Conservation (phyloP, 2,797 vertebrate species). For the Pitangus sulphuratus region DNA sequence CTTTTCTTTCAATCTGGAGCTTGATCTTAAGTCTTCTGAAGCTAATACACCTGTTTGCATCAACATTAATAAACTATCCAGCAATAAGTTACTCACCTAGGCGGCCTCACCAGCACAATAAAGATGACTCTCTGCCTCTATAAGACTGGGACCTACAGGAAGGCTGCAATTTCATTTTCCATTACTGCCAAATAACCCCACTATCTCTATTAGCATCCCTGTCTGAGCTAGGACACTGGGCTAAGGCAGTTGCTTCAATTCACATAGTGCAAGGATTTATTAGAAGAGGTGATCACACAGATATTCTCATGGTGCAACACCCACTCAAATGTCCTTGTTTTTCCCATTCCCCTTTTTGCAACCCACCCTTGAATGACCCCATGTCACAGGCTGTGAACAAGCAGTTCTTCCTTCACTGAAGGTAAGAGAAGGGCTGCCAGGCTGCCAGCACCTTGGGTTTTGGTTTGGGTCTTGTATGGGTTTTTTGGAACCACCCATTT, state of each 20-base stretch:
- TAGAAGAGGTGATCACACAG: neutral
- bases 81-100: neutral
- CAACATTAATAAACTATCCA: neutral
- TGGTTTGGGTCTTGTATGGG: neutral
- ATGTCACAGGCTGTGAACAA: neutral
- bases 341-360: neutral
- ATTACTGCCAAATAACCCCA: neutral
- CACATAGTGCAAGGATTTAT: neutral
- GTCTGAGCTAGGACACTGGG: neutral
- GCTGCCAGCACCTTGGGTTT: neutral
- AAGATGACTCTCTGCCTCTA: neutral
- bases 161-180: neutral
- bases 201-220: neutral
- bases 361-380: neutral
- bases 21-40: neutral
- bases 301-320: neutral
- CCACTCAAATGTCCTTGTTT: neutral
- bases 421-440: neutral
- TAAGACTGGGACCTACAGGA: neutral
- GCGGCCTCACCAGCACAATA: neutral
- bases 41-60: neutral
- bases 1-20: neutral
- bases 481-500: neutral
- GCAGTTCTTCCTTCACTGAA: neutral
- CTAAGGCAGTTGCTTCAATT: neutral